These are phyloP conservation scores for Oreohelix idahoensis DNA, from an alignment of 1,140 invertebrate genomes.

Conservation along the genomic window DNA sequence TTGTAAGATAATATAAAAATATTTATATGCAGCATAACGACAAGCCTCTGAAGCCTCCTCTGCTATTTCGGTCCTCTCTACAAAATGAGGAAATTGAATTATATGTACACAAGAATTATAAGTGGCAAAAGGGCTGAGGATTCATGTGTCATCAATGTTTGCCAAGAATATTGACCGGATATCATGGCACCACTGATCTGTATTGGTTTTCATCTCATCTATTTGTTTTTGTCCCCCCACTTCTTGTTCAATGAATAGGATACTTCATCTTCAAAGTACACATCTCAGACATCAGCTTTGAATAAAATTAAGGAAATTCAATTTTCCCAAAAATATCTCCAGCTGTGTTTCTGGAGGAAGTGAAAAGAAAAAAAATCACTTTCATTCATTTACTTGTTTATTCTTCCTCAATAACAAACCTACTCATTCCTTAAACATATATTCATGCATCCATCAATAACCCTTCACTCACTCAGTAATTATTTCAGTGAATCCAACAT, in stretches of 20 bases:
- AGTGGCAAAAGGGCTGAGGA: not conserved
- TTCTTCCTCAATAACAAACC: not conserved
- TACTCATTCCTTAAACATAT: not conserved
- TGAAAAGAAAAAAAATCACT: not conserved
- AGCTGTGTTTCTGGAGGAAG: not conserved
- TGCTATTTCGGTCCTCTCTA: not conserved
- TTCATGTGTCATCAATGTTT: constrained; percentile 12
- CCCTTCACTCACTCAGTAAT: too few species aligned
- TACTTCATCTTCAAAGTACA: constrained; percentile 1
- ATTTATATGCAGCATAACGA: not conserved
- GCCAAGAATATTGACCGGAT: not conserved
- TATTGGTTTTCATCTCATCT: constrained; percentile 9
- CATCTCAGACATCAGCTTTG: not conserved
- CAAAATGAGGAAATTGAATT: not conserved
- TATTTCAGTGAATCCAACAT: too few species aligned
- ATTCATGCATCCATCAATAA: not conserved
- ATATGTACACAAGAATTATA: constrained; percentile 15
- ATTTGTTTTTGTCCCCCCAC: not conserved
- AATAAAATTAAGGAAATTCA: constrained; percentile 6
- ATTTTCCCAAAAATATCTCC: constrained; percentile 8
- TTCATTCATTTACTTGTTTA: not conserved
- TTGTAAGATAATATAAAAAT: not conserved
- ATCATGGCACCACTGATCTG: not conserved
- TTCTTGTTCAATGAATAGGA: not conserved
- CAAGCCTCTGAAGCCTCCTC: not conserved